Percentiles rank a stretch among this genome's conserved stretches.
Evolutionary conservation across 2,888 invertebrate genomes (phyloP).

Genomic region (Stomorhina lunata): DNA sequence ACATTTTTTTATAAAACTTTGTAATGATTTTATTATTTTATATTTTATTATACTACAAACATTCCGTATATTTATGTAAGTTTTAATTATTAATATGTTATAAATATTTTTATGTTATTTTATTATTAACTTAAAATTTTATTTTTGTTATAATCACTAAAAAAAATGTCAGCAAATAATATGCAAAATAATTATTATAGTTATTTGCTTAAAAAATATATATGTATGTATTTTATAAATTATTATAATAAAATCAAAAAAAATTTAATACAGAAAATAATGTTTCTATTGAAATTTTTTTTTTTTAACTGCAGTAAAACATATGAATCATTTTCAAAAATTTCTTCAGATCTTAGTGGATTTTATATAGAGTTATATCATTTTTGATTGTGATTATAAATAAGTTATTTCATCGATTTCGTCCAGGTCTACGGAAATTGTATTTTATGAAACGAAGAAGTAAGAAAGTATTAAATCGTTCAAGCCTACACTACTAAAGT

Average conservation of each 20-base stretch:
- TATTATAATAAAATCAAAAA: constrained; percentile 12
- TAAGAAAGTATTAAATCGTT: too few relatives aligned
- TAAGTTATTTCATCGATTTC: too few relatives aligned
- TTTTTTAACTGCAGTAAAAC: too few relatives aligned
- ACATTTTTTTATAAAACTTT: constrained; percentile 14
- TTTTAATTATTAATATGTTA: constrained; percentile 42
- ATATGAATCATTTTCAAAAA: too few relatives aligned
- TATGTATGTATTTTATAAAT: constrained; percentile 39
- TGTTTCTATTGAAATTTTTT: neutral
- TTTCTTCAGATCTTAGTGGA: too few relatives aligned
- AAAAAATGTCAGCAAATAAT: too few relatives aligned
- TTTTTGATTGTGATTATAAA: too few relatives aligned
- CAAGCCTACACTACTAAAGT: too few relatives aligned
- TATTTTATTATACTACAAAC: constrained; percentile 36
- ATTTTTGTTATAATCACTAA: neutral
- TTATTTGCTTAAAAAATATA: constrained; percentile 60
- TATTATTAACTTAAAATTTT: constrained; percentile 10
- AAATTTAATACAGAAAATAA: neutral
- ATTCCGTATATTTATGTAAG: constrained; percentile 57
- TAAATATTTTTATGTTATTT: constrained; percentile 32
- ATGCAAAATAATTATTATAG: constrained; percentile 26
- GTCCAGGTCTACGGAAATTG: too few relatives aligned
- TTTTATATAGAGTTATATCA: too few relatives aligned
- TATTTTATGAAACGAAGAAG: too few relatives aligned
- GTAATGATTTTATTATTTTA: constrained; percentile 16